A percentile compares a stretch with the other conserved stretches of the same genome.
Conservation (phyloP, 2,888 invertebrate genomes). For the Halictus ligatus region DNA sequence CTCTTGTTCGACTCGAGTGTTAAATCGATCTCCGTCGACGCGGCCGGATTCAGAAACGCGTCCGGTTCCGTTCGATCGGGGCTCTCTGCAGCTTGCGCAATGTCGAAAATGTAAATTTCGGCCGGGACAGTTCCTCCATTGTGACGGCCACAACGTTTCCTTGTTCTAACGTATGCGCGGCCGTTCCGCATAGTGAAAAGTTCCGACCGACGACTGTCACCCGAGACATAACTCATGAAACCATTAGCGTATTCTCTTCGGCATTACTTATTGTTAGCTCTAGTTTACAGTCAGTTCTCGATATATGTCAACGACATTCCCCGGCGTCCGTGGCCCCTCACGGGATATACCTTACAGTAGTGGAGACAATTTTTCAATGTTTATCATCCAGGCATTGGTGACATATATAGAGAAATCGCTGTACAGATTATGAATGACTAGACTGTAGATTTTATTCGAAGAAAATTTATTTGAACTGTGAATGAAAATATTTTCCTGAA, state of each 20-base stretch:
- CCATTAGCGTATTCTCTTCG: neutral
- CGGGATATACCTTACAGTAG: too few relatives aligned
- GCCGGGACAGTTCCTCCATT: slow-evolving; percentile 14
- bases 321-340: too few relatives aligned
- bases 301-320: too few relatives aligned
- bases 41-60: slow-evolving; percentile 36
- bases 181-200: neutral
- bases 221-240: neutral
- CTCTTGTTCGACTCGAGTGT: slow-evolving; percentile 56
- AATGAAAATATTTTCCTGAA: too few relatives aligned
- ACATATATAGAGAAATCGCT: too few relatives aligned
- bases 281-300: neutral
- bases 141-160: neutral
- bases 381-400: too few relatives aligned
- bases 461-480: too few relatives aligned
- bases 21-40: slow-evolving; percentile 54
- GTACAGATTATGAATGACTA: too few relatives aligned
- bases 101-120: slow-evolving; percentile 52
- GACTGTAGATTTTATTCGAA: too few relatives aligned
- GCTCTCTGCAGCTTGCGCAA: slow-evolving; percentile 24
- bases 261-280: neutral
- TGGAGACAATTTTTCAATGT: too few relatives aligned
- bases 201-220: neutral
- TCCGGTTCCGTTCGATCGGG: slow-evolving; percentile 17
- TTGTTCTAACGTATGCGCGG: slow-evolving; percentile 12